Evolutionary conservation across 2,113 vertebrate species (phyloP).

Genomic region (Haemorhous mexicanus): DNA sequence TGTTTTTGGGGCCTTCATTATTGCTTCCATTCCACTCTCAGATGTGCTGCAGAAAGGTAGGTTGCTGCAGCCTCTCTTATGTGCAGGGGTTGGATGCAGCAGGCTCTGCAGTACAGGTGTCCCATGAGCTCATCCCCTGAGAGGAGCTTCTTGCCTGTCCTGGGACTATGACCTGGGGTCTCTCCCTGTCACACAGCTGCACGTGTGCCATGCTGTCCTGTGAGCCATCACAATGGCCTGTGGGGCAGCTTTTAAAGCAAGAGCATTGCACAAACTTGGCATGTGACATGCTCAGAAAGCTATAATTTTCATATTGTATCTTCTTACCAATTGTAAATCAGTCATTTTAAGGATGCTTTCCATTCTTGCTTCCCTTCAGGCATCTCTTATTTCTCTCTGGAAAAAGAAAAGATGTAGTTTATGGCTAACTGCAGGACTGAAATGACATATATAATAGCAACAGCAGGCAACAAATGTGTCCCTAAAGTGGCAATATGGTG

Average conservation of each 20-base stretch:
- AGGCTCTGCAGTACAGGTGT: not conserved
- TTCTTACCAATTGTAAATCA: constrained; percentile 78
- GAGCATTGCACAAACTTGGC: not conserved
- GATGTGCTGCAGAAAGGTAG: not conserved
- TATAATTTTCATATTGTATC: constrained; percentile 74
- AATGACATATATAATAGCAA: constrained; percentile 83
- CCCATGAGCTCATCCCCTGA: not conserved
- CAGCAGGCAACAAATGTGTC: constrained; percentile 84
- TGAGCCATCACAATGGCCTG: not conserved
- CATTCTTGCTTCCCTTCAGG: constrained; percentile 78
- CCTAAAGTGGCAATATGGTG: constrained; percentile 83
- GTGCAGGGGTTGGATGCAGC: not conserved
- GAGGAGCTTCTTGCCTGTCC: not conserved
- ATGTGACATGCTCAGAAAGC: constrained; percentile 52
- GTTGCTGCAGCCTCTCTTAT: not conserved
- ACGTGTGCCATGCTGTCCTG: not conserved
- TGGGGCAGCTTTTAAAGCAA: not conserved
- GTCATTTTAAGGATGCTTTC: constrained; percentile 81
- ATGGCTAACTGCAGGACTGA: constrained; percentile 81
- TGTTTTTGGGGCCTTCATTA: not conserved
- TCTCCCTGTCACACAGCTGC: not conserved
- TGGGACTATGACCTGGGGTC: not conserved
- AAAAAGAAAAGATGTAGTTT: constrained; percentile 82
- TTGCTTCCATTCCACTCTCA: not conserved
- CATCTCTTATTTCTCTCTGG: constrained; percentile 78